Evolutionary conservation across 2,113 vertebrate genomes (phyloP).

Genomic region (Rhynchopsitta pachyrhyncha): DNA sequence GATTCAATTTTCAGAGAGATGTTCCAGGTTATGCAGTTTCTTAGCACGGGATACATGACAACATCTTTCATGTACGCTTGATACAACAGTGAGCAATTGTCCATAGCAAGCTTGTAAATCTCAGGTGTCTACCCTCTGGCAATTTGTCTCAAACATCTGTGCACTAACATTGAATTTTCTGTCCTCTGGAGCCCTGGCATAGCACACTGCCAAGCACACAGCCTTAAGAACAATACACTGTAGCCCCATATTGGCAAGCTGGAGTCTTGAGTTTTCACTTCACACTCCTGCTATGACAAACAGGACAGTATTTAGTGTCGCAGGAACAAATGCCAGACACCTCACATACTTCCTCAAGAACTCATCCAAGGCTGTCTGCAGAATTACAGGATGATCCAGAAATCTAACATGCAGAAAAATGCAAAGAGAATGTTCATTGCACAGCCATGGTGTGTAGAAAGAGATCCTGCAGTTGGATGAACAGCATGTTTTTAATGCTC

Average conservation of each 20-base stretch:
- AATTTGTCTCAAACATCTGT: neutral
- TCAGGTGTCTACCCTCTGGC: neutral
- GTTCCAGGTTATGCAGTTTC: neutral
- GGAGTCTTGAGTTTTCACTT: neutral
- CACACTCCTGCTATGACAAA: accelerated
- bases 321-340: neutral
- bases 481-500: neutral
- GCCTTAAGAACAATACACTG: neutral
- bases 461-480: neutral
- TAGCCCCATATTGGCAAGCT: neutral
- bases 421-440: neutral
- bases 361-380: neutral
- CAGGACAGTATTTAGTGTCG: accelerated
- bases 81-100: neutral
- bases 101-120: neutral
- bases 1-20: neutral
- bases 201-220: neutral
- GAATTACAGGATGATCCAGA: neutral
- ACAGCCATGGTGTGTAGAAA: accelerated
- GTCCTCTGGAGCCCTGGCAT: neutral
- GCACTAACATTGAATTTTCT: neutral
- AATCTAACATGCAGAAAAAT: neutral
- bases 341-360: neutral
- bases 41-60: neutral
- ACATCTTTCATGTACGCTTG: neutral